A percentile compares a stretch with the other conserved stretches of the same genome.
Evolutionary conservation across 2,113 vertebrate genomes (phyloP).

Genomic region (Bostrychus sinensis): DNA sequence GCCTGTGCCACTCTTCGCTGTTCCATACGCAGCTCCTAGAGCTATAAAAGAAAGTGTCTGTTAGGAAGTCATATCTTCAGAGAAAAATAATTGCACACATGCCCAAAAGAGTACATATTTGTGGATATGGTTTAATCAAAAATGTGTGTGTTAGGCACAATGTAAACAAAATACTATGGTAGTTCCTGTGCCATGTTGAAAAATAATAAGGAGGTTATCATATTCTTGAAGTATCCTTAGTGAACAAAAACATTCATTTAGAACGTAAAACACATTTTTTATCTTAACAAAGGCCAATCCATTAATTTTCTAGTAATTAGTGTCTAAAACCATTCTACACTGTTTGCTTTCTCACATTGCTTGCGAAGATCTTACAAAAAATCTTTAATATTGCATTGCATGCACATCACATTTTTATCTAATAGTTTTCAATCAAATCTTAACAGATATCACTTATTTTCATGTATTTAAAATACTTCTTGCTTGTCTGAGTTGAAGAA

Average conservation of each 20-base stretch:
- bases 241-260: too few species aligned
- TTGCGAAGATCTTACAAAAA: not conserved
- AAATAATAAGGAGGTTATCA: too few species aligned
- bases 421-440: not conserved
- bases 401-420: conserved; percentile 4
- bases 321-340: not conserved
- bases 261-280: too few species aligned
- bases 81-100: not conserved
- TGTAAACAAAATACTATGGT: too few species aligned
- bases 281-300: too few species aligned
- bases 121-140: too few species aligned
- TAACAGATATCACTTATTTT: not conserved
- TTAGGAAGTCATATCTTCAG: not conserved
- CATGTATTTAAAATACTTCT: too few species aligned
- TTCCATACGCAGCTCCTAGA: conserved; percentile 96
- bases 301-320: too few species aligned
- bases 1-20: conserved; percentile 97
- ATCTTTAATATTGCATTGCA: not conserved
- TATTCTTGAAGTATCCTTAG: too few species aligned
- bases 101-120: not conserved
- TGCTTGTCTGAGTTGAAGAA: not conserved
- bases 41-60: conserved; percentile 71
- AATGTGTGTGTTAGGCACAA: too few species aligned
- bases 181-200: too few species aligned
- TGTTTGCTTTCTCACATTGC: not conserved